Evolutionary conservation across 2,113 vertebrate genomes (phyloP).

Genomic region (Dipodomys stephensi): DNA sequence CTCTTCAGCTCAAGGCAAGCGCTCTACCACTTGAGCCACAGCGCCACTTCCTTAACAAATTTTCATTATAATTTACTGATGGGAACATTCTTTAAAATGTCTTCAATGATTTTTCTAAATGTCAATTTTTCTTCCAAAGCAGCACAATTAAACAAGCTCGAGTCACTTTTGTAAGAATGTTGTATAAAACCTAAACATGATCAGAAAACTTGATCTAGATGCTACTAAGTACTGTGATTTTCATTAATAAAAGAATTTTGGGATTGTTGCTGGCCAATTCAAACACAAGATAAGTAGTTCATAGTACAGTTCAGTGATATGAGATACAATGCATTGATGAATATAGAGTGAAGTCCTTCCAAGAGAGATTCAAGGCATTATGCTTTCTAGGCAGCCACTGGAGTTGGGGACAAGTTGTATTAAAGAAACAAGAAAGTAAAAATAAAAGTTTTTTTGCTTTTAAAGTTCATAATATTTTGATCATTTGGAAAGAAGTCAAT

Average conservation of each 20-base stretch:
- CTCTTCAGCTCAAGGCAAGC: too few species aligned
- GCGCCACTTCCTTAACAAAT: too few species aligned
- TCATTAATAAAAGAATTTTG: background rate
- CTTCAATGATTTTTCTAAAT: background rate
- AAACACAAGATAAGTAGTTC: conserved; percentile 8
- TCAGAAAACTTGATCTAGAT: background rate
- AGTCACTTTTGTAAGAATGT: conserved; percentile 56
- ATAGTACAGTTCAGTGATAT: background rate
- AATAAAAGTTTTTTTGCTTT: conserved; percentile 2
- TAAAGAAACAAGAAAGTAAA: conserved; percentile 43
- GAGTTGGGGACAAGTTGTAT: background rate
- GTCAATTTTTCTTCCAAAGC: conserved; percentile 52
- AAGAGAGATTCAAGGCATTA: too few species aligned
- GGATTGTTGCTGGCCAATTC: background rate
- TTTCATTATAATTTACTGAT: conserved; percentile 6
- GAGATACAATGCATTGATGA: background rate
- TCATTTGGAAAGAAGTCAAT: too few species aligned
- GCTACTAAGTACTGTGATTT: background rate
- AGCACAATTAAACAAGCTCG: background rate
- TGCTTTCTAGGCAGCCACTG: too few species aligned
- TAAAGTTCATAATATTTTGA: background rate
- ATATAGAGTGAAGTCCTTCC: background rate
- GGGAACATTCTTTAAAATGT: conserved; percentile 31
- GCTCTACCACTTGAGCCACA: too few species aligned
- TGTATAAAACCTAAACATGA: background rate